Base-by-base conservation (phyloP, 2,888 invertebrate species). In the Colletes collaris region DNA sequence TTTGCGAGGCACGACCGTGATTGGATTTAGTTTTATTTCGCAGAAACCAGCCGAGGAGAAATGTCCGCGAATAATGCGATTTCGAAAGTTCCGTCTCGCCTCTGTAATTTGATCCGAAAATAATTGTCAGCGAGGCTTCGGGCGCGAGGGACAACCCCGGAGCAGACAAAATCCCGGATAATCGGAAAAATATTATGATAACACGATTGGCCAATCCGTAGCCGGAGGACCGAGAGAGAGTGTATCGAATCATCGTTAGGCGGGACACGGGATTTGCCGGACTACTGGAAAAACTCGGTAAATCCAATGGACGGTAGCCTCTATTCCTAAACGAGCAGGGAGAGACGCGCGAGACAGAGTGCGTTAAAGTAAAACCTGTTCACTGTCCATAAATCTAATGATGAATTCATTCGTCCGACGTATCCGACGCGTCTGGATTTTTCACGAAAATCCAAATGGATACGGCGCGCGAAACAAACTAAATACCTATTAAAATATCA, bases 161-260 rank as follows among this genome's bases (percentile, higher is more conserved):
- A 79, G 70, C 77, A 60, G 16, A 53, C 52, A 63, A 70, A 40
- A 56, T 13, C 67, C 37, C 6, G 79, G 83, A 89, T 91, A 90
- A 90, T 90, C 90, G 90, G 81, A 88, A 91, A 91, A 92, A 92
- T 92, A 92, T 93, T 92, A 92, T 92, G 92, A 91, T 92, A 92
- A 92, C 91, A 85, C 89, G 89, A 92, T 92, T 91, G 90, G 83
- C 83, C 89, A 88, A 88, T 90, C 88, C 80, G 80, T 76, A 68
- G 58, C 58, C 60, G 71, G 59, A 52, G 74, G 72, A 58, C 58
- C 46, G 73, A 55, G 77, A 55, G 0, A 49, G 87, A 90, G 82
- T 16, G 16, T 90, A 92, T 92, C 91, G 91, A 92, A 93, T 93
- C 92, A 92, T 92, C 92, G 91, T 93, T 93, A 93, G 86, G 59